phyloP scores from a whole-genome alignment of 2,888 invertebrate genomes.

The Caenorhabditis virilis region DNA sequence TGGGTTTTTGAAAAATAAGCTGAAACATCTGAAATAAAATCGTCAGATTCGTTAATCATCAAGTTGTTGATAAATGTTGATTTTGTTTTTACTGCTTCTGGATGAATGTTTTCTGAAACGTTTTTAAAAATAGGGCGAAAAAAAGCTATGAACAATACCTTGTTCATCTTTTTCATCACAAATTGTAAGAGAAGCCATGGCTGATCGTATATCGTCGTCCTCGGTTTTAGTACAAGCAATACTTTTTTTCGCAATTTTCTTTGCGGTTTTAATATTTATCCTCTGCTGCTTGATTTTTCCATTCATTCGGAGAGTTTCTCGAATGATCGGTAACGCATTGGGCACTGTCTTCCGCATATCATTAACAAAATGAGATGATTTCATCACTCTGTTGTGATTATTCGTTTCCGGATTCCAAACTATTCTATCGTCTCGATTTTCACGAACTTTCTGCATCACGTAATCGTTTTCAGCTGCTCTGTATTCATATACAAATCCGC shows the following conservation, averaged over 20 bases:
- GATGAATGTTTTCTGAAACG: background rate
- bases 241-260: constrained; percentile 1
- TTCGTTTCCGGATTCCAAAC: background rate
- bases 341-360: constrained; percentile 25
- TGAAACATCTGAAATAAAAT: constrained; percentile 35
- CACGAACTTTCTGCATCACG: constrained; percentile 1
- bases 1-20: constrained; percentile 5
- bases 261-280: constrained; percentile 3
- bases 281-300: constrained; percentile 5
- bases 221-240: constrained; percentile 3
- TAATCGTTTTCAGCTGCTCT: constrained; percentile 5
- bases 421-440: background rate
- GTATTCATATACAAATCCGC: constrained; percentile 19
- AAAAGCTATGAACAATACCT: no score
- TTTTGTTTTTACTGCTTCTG: constrained; percentile 13
- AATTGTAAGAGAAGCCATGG: constrained; percentile 24
- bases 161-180: no score
- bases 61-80: constrained; percentile 20
- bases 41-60: constrained; percentile 14
- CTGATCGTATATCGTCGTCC: constrained; percentile 32
- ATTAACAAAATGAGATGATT: constrained; percentile 6
- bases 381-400: background rate
- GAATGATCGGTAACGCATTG: constrained; percentile 10
- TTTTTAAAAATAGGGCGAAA: no score
- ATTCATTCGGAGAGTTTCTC: constrained; percentile 8